These are phyloP conservation scores for Oryctolagus cuniculus DNA, from an alignment of 2,113 vertebrate genomes.

Conservation along the genomic window mOryCun1.1 NC_091433.1:9746501-9747000, in stretches of 20 bases:
- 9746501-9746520: background rate
- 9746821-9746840: constrained; percentile 79
- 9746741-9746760: constrained; percentile 76
- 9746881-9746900: constrained; percentile 67
- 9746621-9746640: background rate
- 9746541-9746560: background rate
- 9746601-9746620: background rate
- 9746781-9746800: constrained; percentile 74
- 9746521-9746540: too few relatives aligned
- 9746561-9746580: background rate
- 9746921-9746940: constrained; percentile 81
- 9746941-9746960: constrained; percentile 83
- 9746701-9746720: constrained; percentile 66
- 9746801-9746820: constrained; percentile 66
- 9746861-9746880: constrained; percentile 66
- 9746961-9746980: constrained; percentile 86
- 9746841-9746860: constrained; percentile 69
- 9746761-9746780: constrained; percentile 66
- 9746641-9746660: constrained; percentile 76
- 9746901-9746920: constrained; percentile 79
- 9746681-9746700: constrained; percentile 53
- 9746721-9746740: constrained; percentile 74
- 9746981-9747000: constrained; percentile 85
- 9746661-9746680: constrained; percentile 61
- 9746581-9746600: background rate